These are phyloP conservation scores for Odobenus rosmarus DNA, from an alignment of 2,113 vertebrate species.

Conservation along the genomic window DNA sequence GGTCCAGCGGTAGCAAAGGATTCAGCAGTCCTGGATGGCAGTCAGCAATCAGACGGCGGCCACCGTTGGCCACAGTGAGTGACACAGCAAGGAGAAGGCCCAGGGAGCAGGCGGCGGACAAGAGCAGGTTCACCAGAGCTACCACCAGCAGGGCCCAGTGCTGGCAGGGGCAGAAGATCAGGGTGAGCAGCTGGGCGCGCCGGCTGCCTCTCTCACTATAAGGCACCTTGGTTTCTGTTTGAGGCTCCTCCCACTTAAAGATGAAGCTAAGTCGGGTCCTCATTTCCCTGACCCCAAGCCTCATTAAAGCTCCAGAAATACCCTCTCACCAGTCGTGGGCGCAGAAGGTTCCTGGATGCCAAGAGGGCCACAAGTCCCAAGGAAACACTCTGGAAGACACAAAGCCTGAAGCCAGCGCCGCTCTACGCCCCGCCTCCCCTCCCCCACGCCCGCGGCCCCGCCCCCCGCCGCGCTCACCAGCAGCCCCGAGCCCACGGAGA, in stretches of 20 bases:
- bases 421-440: background rate
- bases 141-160: slow-evolving; percentile 89
- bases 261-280: background rate
- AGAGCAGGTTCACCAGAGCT: slow-evolving; percentile 89
- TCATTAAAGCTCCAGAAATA: background rate
- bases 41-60: slow-evolving; percentile 88
- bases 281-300: background rate
- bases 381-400: slow-evolving; percentile 89
- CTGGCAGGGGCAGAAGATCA: slow-evolving; percentile 76
- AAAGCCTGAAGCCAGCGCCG: background rate
- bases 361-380: slow-evolving; percentile 93
- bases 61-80: slow-evolving; percentile 88
- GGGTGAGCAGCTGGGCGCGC: background rate
- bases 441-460: background rate
- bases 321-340: slow-evolving; percentile 79
- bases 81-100: slow-evolving; percentile 91
- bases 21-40: slow-evolving; percentile 88
- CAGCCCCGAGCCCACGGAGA: slow-evolving; percentile 93
- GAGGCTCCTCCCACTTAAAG: background rate
- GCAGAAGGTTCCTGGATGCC: slow-evolving; percentile 90
- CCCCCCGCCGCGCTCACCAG: slow-evolving; percentile 87
- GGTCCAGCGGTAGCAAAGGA: slow-evolving; percentile 77
- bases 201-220: background rate
- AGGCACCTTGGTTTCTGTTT: background rate
- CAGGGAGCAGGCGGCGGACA: slow-evolving; percentile 90